Evolutionary conservation across 2,888 invertebrate species (phyloP).

Genomic region (Morpho deidamia): DNA sequence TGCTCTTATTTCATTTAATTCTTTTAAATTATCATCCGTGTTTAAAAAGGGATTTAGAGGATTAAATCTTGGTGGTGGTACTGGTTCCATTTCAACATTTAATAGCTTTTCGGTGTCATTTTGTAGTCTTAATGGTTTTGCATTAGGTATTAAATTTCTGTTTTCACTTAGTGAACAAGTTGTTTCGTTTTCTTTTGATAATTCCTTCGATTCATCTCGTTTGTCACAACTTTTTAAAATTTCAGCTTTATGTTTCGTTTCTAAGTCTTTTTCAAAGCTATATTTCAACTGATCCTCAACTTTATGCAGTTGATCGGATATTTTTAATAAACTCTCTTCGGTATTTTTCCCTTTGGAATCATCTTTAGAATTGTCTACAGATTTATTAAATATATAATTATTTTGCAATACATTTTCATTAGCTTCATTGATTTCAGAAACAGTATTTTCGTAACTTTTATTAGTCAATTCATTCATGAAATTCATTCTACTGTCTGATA

Average conservation of each 20-base stretch:
- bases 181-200: conserved; percentile 43
- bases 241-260: conserved; percentile 48
- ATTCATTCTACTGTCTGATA: conserved; percentile 69
- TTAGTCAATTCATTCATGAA: conserved; percentile 69
- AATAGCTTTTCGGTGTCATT: conserved; percentile 45
- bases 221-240: conserved; percentile 46
- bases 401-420: conserved; percentile 28
- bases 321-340: conserved; percentile 69
- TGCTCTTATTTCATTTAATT: conserved; percentile 67
- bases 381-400: conserved; percentile 30
- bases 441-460: conserved; percentile 40
- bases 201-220: conserved; percentile 28
- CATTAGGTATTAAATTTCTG: conserved; percentile 39
- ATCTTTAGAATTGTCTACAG: conserved; percentile 23
- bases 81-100: conserved; percentile 24
- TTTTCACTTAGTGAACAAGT: conserved; percentile 44
- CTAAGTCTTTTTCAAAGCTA: conserved; percentile 66
- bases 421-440: conserved; percentile 44
- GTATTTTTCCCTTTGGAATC: conserved; percentile 62
- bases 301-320: conserved; percentile 69
- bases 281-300: conserved; percentile 71
- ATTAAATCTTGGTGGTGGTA: conserved; percentile 37
- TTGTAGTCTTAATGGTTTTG: conserved; percentile 42
- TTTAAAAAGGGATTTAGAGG: conserved; percentile 63
- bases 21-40: conserved; percentile 55